phyloP scores from a whole-genome alignment of 2,888 invertebrate species.

The Priocnemis perturbator region DNA sequence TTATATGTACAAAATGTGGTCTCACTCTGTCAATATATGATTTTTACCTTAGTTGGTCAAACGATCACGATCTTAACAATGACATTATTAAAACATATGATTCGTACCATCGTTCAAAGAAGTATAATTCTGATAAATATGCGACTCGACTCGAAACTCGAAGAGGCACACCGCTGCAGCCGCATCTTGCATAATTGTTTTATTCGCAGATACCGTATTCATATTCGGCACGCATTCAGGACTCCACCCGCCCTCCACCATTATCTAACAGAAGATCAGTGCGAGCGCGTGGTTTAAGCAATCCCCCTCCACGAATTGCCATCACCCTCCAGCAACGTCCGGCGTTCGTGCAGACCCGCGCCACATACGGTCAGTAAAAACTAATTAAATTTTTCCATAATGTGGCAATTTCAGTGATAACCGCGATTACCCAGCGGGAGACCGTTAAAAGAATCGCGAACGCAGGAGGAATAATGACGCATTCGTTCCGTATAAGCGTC shows the following conservation, averaged over 20 bases:
- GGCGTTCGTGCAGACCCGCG: conserved; percentile 1
- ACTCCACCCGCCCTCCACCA: conserved; percentile 51
- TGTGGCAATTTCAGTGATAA: conserved; percentile 61
- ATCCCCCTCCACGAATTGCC: neutral
- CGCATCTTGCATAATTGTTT: too few relatives aligned
- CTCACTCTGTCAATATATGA: too few relatives aligned
- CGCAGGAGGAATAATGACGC: conserved; percentile 16
- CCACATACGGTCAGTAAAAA: conserved; percentile 43
- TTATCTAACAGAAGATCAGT: conserved; percentile 46
- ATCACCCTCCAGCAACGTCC: conserved; percentile 2
- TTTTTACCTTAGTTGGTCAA: too few relatives aligned
- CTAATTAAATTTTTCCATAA: conserved; percentile 67
- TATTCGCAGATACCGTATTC: conserved; percentile 33
- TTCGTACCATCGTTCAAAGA: too few relatives aligned
- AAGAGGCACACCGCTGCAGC: too few relatives aligned
- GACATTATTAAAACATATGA: too few relatives aligned
- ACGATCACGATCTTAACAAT: too few relatives aligned
- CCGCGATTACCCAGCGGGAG: conserved; percentile 22
- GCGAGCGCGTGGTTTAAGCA: neutral
- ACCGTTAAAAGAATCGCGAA: conserved; percentile 16
- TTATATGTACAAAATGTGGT: too few relatives aligned
- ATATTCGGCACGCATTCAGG: conserved; percentile 57
- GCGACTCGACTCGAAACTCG: too few relatives aligned
- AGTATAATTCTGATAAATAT: too few relatives aligned
- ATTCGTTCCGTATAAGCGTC: conserved; percentile 29